Conservation (phyloP, 2,797 vertebrate genomes). For the Bovichtus diacanthus region DNA sequence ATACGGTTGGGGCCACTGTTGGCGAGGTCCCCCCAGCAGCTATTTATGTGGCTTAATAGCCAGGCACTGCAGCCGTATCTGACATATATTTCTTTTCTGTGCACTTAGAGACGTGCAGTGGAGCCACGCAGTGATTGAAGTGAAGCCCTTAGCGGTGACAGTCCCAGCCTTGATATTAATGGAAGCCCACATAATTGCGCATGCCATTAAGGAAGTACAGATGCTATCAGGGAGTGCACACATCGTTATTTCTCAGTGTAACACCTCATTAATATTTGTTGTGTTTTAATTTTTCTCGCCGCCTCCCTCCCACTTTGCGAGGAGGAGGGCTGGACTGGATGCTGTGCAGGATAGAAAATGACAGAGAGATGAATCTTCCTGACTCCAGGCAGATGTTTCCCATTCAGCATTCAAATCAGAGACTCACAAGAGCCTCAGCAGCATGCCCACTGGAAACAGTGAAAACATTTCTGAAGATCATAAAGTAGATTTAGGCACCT, state of each 20-base stretch:
- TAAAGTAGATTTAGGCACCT: conserved; percentile 41
- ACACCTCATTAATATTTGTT: conserved; percentile 92
- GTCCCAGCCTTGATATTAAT: conserved; percentile 81
- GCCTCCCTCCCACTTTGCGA: conserved; percentile 59
- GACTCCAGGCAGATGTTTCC: conserved; percentile 79
- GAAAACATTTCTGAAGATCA: conserved; percentile 51
- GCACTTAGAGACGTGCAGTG: conserved; percentile 41
- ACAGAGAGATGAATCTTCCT: conserved; percentile 87
- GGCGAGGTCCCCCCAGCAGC: conserved; percentile 41
- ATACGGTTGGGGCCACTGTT: conserved; percentile 37
- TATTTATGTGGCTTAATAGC: conserved; percentile 61
- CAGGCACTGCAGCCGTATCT: conserved; percentile 47
- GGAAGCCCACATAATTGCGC: conserved; percentile 88
- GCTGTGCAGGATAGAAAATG: conserved; percentile 75
- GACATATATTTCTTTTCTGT: conserved; percentile 52
- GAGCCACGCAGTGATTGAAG: conserved; percentile 70
- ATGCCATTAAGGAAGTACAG: conserved; percentile 90
- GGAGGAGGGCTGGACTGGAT: conserved; percentile 79
- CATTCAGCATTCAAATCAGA: conserved; percentile 77
- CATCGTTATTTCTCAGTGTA: conserved; percentile 85
- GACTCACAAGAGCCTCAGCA: conserved; percentile 19
- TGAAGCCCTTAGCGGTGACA: conserved; percentile 74
- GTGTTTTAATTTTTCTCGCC: conserved; percentile 69
- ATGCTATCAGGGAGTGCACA: conserved; percentile 87
- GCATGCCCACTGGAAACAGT: conserved; percentile 31